These are phyloP conservation scores for Anthopleura xanthogrammica DNA, from an alignment of 92 coral and sea anemone genomes.

Conservation along the genomic window DNA sequence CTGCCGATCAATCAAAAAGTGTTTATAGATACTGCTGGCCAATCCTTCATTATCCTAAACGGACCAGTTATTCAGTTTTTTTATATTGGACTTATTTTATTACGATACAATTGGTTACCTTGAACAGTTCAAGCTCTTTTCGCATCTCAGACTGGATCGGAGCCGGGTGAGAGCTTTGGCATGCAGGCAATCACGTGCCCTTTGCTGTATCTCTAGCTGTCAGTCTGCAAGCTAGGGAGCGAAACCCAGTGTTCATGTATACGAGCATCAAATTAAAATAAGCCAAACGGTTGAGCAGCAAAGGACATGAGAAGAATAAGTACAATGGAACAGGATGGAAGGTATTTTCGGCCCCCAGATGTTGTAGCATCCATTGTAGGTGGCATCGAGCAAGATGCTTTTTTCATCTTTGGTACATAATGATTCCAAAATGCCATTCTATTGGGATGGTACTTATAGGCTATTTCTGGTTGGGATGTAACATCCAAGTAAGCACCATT, in stretches of 20 bases:
- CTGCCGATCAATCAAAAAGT: background rate
- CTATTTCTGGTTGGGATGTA: constrained; percentile 44
- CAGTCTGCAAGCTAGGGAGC: no score
- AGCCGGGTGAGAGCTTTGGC: no score
- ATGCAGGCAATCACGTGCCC: no score
- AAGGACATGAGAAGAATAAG: background rate
- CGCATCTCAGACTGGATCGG: no score
- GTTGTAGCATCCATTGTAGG: constrained; percentile 9
- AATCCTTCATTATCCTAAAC: no score
- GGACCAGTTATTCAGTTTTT: no score
- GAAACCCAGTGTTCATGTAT: no score
- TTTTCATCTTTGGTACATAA: constrained; percentile 45
- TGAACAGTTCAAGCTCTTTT: no score
- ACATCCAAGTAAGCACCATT: constrained; percentile 44
- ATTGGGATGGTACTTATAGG: constrained; percentile 43
- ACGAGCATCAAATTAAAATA: background rate
- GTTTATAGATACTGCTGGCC: no score
- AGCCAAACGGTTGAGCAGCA: background rate
- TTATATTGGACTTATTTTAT: no score
- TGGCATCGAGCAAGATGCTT: constrained; percentile 23
- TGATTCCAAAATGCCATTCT: constrained; percentile 77
- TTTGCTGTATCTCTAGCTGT: no score
- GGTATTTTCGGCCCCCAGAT: constrained; percentile 4
- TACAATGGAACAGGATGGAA: background rate
- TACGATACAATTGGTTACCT: no score